Evolutionary conservation across 2,888 invertebrate genomes (phyloP).

Genomic region (Arge pagana): DNA sequence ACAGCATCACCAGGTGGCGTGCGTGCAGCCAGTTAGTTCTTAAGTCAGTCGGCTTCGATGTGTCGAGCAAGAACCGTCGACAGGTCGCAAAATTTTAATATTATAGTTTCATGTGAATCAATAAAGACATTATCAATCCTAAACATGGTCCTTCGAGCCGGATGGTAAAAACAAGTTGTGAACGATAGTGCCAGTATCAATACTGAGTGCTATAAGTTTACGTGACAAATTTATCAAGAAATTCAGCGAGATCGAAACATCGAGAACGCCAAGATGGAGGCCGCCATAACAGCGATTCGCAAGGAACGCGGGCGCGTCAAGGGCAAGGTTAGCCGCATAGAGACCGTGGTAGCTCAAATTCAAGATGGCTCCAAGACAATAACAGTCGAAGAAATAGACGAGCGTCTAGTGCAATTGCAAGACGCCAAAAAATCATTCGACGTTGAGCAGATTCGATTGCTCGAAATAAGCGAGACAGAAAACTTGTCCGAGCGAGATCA

Average conservation of each 20-base stretch:
- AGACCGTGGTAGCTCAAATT: constrained; percentile 1
- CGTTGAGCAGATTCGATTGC: constrained; percentile 5
- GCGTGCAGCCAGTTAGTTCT: no score
- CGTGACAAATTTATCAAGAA: constrained; percentile 8
- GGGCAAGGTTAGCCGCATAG: constrained; percentile 10
- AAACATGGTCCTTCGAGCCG: no score
- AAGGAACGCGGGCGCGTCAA: constrained; percentile 6
- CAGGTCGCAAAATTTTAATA: no score
- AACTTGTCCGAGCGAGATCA: neutral
- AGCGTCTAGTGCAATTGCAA: constrained; percentile 2
- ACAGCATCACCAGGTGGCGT: no score
- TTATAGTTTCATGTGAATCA: no score
- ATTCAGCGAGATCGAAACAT: constrained; percentile 6
- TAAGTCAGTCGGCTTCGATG: no score
- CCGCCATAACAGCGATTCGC: constrained; percentile 8
- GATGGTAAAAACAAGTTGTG: no score
- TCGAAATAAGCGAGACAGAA: constrained; percentile 14
- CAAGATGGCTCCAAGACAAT: neutral
- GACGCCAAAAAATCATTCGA: constrained; percentile 9
- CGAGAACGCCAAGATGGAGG: constrained; percentile 18
- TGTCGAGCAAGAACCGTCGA: no score
- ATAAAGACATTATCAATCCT: no score
- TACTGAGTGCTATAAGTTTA: no score
- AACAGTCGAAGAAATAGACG: constrained; percentile 13
- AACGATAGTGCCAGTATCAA: no score